phyloP scores from a whole-genome alignment of 2,888 invertebrate genomes.

The Nasonia oneida region DNA sequence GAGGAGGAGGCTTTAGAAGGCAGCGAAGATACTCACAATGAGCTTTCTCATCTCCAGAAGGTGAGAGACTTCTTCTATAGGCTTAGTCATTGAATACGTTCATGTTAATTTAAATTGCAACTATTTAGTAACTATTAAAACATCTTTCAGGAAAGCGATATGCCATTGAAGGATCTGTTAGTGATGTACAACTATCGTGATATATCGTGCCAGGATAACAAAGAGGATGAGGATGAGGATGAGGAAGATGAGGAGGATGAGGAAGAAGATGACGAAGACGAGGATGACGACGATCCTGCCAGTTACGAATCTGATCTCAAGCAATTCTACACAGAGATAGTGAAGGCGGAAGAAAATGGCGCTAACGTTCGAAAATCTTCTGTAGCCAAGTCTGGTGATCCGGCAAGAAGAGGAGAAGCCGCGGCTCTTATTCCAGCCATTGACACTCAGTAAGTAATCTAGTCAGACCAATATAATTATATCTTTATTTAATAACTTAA shows the following conservation, averaged over 20 bases:
- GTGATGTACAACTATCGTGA: constrained; percentile 91
- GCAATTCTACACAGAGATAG: constrained; percentile 77
- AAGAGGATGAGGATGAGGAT: constrained; percentile 73
- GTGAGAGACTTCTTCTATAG: constrained; percentile 74
- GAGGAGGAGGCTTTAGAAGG: constrained; percentile 98
- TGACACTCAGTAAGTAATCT: constrained; percentile 49
- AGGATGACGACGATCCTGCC: constrained; percentile 74
- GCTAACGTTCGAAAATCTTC: constrained; percentile 43
- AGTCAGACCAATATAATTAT: neutral
- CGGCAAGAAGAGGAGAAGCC: constrained; percentile 30
- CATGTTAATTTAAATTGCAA: neutral
- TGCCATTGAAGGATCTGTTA: constrained; percentile 96
- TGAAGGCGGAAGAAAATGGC: constrained; percentile 68
- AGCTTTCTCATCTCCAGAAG: constrained; percentile 92
- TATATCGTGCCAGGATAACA: constrained; percentile 74
- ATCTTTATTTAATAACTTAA: neutral
- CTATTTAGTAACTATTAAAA: neutral
- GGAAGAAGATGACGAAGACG: constrained; percentile 78
- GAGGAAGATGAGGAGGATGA: constrained; percentile 75
- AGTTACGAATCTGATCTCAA: constrained; percentile 74
- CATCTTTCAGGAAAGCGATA: constrained; percentile 89
- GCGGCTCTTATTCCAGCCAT: neutral
- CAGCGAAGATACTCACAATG: constrained; percentile 92
- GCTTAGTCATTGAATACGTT: neutral
- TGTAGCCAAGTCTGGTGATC: constrained; percentile 58